These are phyloP conservation scores for Larimichthys polyactis DNA, from an alignment of 2,113 vertebrate species.

Conservation along the genomic window DNA sequence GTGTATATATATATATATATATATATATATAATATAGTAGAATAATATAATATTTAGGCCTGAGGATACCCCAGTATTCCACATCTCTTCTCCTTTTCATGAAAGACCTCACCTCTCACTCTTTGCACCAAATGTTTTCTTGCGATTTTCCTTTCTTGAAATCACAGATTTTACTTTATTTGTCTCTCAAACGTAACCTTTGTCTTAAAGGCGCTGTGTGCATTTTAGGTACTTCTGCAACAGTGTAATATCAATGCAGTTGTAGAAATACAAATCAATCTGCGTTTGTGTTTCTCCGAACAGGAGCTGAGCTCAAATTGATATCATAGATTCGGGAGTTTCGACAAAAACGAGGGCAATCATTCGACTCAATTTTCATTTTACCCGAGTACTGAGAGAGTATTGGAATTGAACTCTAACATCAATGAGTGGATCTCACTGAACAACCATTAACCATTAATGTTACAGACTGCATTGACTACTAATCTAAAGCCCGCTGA, in stretches of 20 bases:
- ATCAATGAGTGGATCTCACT: conserved; percentile 32
- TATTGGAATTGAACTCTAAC: conserved; percentile 27
- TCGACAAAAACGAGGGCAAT: conserved; percentile 20
- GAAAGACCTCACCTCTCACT: background rate
- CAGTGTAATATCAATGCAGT: background rate
- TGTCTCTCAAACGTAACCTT: background rate
- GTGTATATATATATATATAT: no score
- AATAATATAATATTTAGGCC: background rate
- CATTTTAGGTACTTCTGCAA: background rate
- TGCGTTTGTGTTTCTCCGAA: conserved; percentile 34
- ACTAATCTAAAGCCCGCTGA: conserved; percentile 34
- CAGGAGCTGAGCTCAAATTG: conserved; percentile 14
- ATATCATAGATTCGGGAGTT: conserved; percentile 16
- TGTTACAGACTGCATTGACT: conserved; percentile 35
- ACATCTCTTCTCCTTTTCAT: background rate
- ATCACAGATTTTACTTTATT: background rate
- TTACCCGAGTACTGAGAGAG: background rate
- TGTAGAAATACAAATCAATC: conserved; percentile 12
- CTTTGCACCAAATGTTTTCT: background rate
- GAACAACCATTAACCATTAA: conserved; percentile 46
- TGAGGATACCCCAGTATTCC: background rate
- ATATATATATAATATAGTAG: no score
- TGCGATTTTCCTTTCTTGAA: background rate
- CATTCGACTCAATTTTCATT: conserved; percentile 35
- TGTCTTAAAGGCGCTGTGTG: background rate